Percentiles rank a stretch among this genome's conserved stretches.
phyloP scores from a whole-genome alignment of 2,113 vertebrate genomes.

The Oreochromis spilurus region DNA sequence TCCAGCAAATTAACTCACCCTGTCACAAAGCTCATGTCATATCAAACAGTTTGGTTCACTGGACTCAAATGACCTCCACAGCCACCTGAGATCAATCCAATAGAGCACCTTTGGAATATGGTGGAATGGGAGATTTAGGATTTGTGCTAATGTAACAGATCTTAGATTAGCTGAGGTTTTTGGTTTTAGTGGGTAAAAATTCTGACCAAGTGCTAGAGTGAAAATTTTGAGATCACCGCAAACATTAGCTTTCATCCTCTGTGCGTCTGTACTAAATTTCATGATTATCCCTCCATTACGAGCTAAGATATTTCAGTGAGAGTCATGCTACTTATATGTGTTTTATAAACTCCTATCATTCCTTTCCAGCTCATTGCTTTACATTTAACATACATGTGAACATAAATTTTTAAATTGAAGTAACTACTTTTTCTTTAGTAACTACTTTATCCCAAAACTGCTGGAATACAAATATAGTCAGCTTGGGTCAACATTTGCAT shows the following conservation, averaged over 20 bases:
- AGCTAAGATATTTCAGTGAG: neutral
- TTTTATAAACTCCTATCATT: neutral
- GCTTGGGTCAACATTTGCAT: neutral
- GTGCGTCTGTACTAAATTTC: neutral
- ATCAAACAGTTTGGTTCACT: too few species aligned
- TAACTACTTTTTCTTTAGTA: neutral
- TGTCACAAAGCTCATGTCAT: too few species aligned
- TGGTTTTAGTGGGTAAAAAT: neutral
- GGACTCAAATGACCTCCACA: too few species aligned
- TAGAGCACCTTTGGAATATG: neutral
- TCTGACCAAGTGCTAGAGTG: neutral
- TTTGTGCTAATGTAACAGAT: neutral
- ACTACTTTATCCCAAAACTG: neutral
- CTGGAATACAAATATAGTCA: neutral
- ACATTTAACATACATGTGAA: neutral
- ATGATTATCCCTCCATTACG: neutral
- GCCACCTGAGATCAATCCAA: too few species aligned
- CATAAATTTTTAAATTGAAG: neutral
- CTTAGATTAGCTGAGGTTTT: neutral
- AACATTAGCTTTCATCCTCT: neutral
- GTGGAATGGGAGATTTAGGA: neutral
- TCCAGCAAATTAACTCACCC: too few species aligned
- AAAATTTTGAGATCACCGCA: neutral
- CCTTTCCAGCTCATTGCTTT: neutral
- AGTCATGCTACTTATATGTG: neutral